phyloP scores from a whole-genome alignment of 2,888 invertebrate species.

The Cordylochernes scorpioides region DNA sequence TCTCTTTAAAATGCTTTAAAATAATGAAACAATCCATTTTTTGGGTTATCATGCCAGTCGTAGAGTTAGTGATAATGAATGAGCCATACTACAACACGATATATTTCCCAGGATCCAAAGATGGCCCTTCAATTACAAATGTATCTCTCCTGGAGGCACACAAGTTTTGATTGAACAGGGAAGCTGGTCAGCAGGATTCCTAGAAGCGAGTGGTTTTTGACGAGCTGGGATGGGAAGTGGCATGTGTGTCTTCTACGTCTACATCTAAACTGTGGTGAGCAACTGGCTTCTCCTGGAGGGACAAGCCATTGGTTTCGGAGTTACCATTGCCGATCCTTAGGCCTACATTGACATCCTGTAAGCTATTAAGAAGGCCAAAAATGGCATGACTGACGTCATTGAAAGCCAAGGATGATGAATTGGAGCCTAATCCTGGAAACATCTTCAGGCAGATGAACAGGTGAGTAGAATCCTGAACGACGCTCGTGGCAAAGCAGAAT shows the following conservation, averaged over 20 bases:
- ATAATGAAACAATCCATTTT: too few species aligned
- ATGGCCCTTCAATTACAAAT: too few species aligned
- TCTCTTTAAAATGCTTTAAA: too few species aligned
- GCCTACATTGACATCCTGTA: slow-evolving; percentile 94
- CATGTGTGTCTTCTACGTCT: slow-evolving; percentile 82
- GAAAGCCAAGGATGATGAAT: slow-evolving; percentile 98
- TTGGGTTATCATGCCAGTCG: too few species aligned
- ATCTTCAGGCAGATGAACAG: slow-evolving; percentile 66
- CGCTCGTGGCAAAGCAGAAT: slow-evolving; percentile 99
- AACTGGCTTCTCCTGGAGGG: slow-evolving; percentile 88
- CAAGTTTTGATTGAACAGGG: slow-evolving; percentile 94
- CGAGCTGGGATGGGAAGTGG: slow-evolving; percentile 77
- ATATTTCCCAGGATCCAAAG: too few species aligned
- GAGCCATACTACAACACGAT: too few species aligned
- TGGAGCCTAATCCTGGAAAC: slow-evolving; percentile 96
- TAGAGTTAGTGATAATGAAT: too few species aligned
- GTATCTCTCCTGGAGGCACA: slow-evolving; percentile 98
- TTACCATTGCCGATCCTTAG: slow-evolving; percentile 97
- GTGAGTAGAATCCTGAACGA: slow-evolving; percentile 89
- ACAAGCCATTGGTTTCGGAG: slow-evolving; percentile 88
- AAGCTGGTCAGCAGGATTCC: slow-evolving; percentile 93
- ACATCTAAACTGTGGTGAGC: slow-evolving; percentile 96
- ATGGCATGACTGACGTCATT: slow-evolving; percentile 96
- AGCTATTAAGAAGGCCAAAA: slow-evolving; percentile 92
- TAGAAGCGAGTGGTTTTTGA: slow-evolving; percentile 88